Conservation (phyloP, 2,888 invertebrate species). For the Perdita meconis region DNA sequence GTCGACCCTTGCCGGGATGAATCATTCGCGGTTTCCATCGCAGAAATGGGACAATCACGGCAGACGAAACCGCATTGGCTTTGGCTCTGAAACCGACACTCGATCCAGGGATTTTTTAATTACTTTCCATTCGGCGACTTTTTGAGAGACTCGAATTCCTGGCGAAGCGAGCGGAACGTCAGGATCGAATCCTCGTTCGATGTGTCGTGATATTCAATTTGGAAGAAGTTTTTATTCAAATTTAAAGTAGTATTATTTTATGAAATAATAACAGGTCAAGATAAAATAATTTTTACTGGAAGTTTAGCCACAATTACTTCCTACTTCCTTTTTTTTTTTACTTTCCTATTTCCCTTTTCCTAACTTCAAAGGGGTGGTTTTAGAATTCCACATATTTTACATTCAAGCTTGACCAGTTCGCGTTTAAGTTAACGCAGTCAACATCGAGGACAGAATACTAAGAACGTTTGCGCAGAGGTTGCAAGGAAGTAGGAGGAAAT, state of each 20-base stretch:
- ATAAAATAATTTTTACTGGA: too few species aligned
- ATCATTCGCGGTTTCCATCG: not conserved
- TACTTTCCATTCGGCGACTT: not conserved
- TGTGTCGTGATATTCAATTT: too few species aligned
- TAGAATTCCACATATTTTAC: not conserved
- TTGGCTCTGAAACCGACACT: not conserved
- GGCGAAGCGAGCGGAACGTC: too few species aligned
- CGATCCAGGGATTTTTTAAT: conserved; percentile 6
- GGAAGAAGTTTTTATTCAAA: too few species aligned
- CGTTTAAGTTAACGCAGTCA: not conserved
- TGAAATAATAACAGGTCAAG: too few species aligned
- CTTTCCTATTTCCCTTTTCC: too few species aligned
- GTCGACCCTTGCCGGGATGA: not conserved
- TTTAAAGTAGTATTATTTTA: too few species aligned
- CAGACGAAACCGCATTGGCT: not conserved
- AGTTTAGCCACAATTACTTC: too few species aligned
- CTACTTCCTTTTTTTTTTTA: too few species aligned
- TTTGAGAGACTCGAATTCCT: not conserved
- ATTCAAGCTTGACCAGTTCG: not conserved
- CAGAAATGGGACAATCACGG: not conserved
- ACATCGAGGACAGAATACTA: conserved; percentile 29
- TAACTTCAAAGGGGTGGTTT: not conserved
- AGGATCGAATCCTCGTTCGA: too few species aligned
- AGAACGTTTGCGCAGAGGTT: conserved; percentile 13
- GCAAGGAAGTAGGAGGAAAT: conserved; percentile 43